phyloP scores from a whole-genome alignment of 2,888 invertebrate genomes.

The Synanthedon andrenaeformis region DNA sequence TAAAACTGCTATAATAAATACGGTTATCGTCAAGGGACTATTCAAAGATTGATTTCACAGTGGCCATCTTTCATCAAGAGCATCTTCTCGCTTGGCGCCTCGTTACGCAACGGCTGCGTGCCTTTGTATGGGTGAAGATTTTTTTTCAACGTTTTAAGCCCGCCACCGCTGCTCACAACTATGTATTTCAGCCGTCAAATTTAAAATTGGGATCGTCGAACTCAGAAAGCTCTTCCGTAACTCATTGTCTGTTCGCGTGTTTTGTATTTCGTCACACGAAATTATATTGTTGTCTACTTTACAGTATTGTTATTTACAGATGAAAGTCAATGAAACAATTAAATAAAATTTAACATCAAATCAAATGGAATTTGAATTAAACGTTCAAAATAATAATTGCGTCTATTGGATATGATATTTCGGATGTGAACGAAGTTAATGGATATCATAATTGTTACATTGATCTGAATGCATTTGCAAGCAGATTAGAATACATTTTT shows the following conservation, averaged over 20 bases:
- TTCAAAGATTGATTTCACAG: constrained; percentile 4
- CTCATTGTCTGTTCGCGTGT: constrained; percentile 3
- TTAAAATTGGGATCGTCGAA: constrained; percentile 6
- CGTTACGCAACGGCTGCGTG: constrained; percentile 4
- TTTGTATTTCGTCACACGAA: constrained; percentile 5
- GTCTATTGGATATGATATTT: no score
- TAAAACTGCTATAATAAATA: background rate
- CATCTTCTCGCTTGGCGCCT: constrained; percentile 5
- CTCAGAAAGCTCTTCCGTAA: constrained; percentile 6
- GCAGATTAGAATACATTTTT: no score
- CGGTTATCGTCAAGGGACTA: constrained; percentile 7
- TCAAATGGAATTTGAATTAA: background rate
- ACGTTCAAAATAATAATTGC: no score
- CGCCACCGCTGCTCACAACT: background rate
- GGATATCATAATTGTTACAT: no score
- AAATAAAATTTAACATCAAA: background rate
- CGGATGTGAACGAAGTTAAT: no score
- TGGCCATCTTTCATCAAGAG: background rate
- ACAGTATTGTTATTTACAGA: background rate
- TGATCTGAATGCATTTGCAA: no score
- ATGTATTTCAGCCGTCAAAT: constrained; percentile 6
- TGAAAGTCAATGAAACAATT: background rate
- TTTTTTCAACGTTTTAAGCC: constrained; percentile 2
- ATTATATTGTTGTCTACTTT: constrained; percentile 1
- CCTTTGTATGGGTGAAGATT: background rate